phyloP scores from a whole-genome alignment of 2,888 invertebrate genomes.

The Meteorus cinctellus region DNA sequence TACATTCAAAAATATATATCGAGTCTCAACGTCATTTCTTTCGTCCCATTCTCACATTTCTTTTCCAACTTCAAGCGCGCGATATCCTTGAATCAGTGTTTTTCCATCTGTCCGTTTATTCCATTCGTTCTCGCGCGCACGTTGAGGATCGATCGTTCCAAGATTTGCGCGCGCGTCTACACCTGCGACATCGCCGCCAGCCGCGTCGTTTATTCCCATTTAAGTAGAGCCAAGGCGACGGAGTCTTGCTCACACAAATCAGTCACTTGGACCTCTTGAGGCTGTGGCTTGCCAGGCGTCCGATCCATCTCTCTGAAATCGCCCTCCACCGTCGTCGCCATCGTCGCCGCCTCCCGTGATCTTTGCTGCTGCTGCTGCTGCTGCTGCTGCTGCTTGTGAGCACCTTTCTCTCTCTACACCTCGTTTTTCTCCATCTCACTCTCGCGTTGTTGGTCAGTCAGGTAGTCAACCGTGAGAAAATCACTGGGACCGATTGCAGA shows the following conservation, averaged over 20 bases:
- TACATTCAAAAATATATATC: slow-evolving; percentile 17
- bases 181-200: slow-evolving; percentile 46
- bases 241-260: slow-evolving; percentile 68
- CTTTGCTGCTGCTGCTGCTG: slow-evolving; percentile 35
- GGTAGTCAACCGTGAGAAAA: slow-evolving; percentile 56
- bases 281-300: slow-evolving; percentile 49
- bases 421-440: slow-evolving; percentile 41
- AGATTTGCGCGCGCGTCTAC: slow-evolving; percentile 26
- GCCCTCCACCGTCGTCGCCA: slow-evolving; percentile 53
- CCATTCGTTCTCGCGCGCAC: slow-evolving; percentile 29
- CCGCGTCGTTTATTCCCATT: slow-evolving; percentile 67
- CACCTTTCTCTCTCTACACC: slow-evolving; percentile 38
- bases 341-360: slow-evolving; percentile 23
- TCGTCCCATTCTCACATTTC: neutral
- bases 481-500: slow-evolving; percentile 44
- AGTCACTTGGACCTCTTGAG: slow-evolving; percentile 59
- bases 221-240: slow-evolving; percentile 69
- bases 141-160: slow-evolving; percentile 31
- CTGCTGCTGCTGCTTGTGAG: slow-evolving; percentile 31
- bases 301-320: slow-evolving; percentile 69
- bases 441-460: slow-evolving; percentile 12
- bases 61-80: slow-evolving; percentile 23
- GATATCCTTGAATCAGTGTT: slow-evolving; percentile 26
- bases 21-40: slow-evolving; percentile 19
- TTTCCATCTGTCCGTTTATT: slow-evolving; percentile 39